These are phyloP conservation scores for Paralvinella palmiformis DNA, from an alignment of 1,140 invertebrate genomes.

Conservation along the genomic window DNA sequence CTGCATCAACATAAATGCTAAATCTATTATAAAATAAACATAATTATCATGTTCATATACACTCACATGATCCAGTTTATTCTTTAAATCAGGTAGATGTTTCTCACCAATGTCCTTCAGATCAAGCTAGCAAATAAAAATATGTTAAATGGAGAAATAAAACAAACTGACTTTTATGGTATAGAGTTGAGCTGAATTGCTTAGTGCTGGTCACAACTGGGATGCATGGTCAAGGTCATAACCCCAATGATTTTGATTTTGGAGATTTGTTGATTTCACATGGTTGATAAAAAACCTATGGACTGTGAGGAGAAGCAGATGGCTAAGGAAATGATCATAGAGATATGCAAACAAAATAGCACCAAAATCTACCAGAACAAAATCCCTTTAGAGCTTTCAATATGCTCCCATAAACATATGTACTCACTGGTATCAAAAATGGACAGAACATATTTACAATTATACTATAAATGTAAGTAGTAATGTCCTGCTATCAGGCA, in stretches of 20 bases:
- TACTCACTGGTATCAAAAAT: too few species aligned
- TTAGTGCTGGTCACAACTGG: neutral
- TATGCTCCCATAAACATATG: too few species aligned
- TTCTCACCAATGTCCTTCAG: conserved; percentile 59
- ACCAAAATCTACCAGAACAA: too few species aligned
- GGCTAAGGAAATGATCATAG: too few species aligned
- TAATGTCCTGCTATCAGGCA: too few species aligned
- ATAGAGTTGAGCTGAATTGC: neutral
- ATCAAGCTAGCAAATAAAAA: conserved; percentile 8
- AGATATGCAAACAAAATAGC: too few species aligned
- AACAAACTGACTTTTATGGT: neutral
- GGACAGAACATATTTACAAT: too few species aligned
- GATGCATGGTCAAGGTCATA: neutral
- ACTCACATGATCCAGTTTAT: conserved; percentile 39
- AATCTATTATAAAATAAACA: neutral
- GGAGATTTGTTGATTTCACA: neutral
- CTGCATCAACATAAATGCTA: neutral
- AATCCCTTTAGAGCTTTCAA: too few species aligned
- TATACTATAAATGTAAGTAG: too few species aligned
- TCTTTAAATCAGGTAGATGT: conserved; percentile 44
- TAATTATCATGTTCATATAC: conserved; percentile 30
- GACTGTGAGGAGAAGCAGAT: neutral
- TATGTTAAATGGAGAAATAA: neutral
- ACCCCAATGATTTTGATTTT: neutral
- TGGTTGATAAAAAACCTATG: neutral